A percentile compares a stretch with the other conserved stretches of the same genome.
phyloP scores from a whole-genome alignment of 2,888 invertebrate species.

The Cantharis nigra region DNA sequence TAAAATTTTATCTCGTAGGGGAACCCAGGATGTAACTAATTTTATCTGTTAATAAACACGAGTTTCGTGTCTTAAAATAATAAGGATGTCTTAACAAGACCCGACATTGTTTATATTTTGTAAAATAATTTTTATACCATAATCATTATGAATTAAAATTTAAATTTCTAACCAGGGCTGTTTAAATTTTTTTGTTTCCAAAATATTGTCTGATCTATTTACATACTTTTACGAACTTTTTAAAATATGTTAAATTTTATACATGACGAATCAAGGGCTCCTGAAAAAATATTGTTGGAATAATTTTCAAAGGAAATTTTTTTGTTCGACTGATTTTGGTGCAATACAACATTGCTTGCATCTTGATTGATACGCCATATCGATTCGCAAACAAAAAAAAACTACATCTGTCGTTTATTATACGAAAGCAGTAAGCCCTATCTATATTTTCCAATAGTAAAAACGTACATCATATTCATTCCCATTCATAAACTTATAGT shows the following conservation, averaged over 20 bases:
- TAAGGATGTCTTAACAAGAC: neutral
- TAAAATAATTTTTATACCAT: neutral
- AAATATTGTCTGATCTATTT: neutral
- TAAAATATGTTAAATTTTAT: neutral
- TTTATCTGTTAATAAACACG: neutral
- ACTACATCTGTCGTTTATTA: neutral
- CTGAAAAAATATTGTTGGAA: neutral
- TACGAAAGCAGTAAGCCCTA: neutral
- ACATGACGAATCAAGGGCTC: too few species aligned
- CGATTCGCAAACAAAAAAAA: neutral
- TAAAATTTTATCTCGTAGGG: neutral
- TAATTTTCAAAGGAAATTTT: neutral
- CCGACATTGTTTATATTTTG: neutral
- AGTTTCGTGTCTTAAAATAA: neutral
- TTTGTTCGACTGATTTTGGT: neutral
- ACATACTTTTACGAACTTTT: neutral
- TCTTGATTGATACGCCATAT: neutral
- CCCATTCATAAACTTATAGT: neutral
- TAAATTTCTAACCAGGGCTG: neutral
- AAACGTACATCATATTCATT: neutral
- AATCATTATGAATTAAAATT: neutral
- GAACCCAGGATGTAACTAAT: neutral
- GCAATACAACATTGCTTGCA: neutral
- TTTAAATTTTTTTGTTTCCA: neutral
- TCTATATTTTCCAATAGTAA: neutral